A percentile compares a stretch with the other conserved stretches of the same genome.
Conservation (phyloP, 2,113 vertebrate genomes). For the Aptenodytes forsteri region DNA sequence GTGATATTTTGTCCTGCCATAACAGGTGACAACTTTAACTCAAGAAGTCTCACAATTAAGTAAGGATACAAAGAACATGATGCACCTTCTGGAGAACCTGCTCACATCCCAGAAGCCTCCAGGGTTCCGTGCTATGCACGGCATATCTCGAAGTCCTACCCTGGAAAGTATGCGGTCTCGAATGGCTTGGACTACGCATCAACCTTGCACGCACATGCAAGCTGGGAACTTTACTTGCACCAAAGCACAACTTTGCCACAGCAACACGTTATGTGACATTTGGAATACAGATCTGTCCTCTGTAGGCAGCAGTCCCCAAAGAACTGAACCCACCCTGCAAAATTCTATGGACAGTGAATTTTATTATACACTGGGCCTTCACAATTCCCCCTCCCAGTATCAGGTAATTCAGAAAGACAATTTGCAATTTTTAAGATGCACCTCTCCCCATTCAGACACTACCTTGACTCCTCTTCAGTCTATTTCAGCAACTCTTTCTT, state of each 20-base stretch:
- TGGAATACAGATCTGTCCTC: conserved; percentile 71
- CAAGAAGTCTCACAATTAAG: conserved; percentile 83
- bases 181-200: conserved; percentile 64
- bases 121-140: conserved; percentile 67
- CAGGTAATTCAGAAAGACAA: conserved; percentile 75
- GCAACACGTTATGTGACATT: conserved; percentile 58
- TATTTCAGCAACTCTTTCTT: conserved; percentile 80
- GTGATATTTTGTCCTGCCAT: neutral
- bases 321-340: conserved; percentile 60
- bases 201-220: conserved; percentile 68
- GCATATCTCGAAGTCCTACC: conserved; percentile 61
- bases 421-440: conserved; percentile 71
- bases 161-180: conserved; percentile 69
- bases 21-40: conserved; percentile 76
- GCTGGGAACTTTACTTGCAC: conserved; percentile 52
- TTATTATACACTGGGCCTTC: conserved; percentile 54
- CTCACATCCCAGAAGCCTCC: conserved; percentile 66
- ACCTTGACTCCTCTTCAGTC: conserved; percentile 80
- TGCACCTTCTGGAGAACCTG: conserved; percentile 77
- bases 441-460: conserved; percentile 75
- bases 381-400: conserved; percentile 69
- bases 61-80: conserved; percentile 79
- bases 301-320: conserved; percentile 70
- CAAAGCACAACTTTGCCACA: conserved; percentile 70
- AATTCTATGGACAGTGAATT: conserved; percentile 59